These are phyloP conservation scores for Eupeodes latifasciatus DNA, from an alignment of 2,888 invertebrate species.

Conservation along the genomic window DNA sequence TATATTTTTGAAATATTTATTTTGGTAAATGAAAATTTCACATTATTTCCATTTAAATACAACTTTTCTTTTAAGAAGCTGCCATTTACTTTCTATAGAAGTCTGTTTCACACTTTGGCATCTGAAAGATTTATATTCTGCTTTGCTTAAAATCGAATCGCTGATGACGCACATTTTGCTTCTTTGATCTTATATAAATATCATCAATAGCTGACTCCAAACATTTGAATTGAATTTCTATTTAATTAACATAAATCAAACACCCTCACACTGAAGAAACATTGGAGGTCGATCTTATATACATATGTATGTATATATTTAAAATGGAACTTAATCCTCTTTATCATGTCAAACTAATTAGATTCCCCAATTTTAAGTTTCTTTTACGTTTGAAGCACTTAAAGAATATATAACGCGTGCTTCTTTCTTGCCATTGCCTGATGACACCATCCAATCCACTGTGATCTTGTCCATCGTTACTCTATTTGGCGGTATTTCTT, in stretches of 20 bases:
- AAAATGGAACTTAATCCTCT: conserved; percentile 56
- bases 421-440: background rate
- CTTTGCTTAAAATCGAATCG: conserved; percentile 54
- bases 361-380: conserved; percentile 49
- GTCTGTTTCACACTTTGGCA: background rate
- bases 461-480: background rate
- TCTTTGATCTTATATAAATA: conserved; percentile 66
- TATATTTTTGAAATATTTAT: too few species aligned
- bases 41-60: too few species aligned
- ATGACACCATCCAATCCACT: background rate
- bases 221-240: conserved; percentile 61
- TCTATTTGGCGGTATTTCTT: conserved; percentile 42
- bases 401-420: conserved; percentile 61
- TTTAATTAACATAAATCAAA: conserved; percentile 72
- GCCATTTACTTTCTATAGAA: too few species aligned
- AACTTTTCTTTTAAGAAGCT: too few species aligned
- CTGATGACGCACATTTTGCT: conserved; percentile 60
- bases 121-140: conserved; percentile 63
- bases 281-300: conserved; percentile 55
- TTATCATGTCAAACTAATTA: conserved; percentile 71
- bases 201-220: conserved; percentile 23
- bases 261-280: conserved; percentile 29
- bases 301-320: background rate
- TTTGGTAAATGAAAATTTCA: too few species aligned
- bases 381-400: conserved; percentile 62